Conservation (phyloP, 2,113 vertebrate genomes). For the Mirounga angustirostris region DNA sequence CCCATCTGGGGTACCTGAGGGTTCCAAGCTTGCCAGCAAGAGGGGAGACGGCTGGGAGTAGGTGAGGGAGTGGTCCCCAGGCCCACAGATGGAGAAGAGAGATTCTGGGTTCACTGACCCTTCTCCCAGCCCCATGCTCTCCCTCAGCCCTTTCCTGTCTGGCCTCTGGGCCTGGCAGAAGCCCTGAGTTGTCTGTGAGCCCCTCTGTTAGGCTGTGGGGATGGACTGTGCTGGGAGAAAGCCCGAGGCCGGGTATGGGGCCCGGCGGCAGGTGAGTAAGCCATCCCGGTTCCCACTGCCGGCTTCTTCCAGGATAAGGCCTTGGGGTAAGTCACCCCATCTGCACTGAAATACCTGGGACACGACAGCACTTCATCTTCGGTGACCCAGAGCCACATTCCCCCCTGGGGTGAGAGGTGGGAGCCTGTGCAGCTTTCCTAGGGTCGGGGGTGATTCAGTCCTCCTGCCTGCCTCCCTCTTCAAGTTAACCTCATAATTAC, state of each 20-base stretch:
- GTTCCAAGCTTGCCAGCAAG: not conserved
- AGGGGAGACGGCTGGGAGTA: not conserved
- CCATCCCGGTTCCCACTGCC: not conserved
- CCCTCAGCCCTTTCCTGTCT: not conserved
- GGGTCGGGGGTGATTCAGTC: slow-evolving; percentile 33
- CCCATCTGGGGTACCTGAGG: not conserved
- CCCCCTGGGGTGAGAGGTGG: slow-evolving; percentile 31
- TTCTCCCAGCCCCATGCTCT: not conserved
- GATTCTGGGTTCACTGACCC: not conserved
- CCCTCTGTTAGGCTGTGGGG: not conserved
- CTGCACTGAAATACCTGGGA: not conserved
- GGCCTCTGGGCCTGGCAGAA: slow-evolving; percentile 5
- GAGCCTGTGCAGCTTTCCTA: not conserved
- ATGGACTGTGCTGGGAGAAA: not conserved
- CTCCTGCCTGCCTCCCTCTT: slow-evolving; percentile 49
- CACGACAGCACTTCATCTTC: not conserved
- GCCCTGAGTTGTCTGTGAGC: not conserved
- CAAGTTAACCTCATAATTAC: slow-evolving; percentile 77
- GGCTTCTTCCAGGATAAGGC: slow-evolving; percentile 17
- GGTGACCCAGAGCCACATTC: slow-evolving; percentile 10
- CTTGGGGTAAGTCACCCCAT: not conserved
- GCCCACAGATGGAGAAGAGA: not conserved
- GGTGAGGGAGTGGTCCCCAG: not conserved
- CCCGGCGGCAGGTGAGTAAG: not conserved
- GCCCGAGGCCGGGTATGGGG: not conserved